Percentiles rank a stretch among this genome's conserved stretches.
phyloP scores from a whole-genome alignment of 2,888 invertebrate genomes.

The Pantelozetes paolii region DNA sequence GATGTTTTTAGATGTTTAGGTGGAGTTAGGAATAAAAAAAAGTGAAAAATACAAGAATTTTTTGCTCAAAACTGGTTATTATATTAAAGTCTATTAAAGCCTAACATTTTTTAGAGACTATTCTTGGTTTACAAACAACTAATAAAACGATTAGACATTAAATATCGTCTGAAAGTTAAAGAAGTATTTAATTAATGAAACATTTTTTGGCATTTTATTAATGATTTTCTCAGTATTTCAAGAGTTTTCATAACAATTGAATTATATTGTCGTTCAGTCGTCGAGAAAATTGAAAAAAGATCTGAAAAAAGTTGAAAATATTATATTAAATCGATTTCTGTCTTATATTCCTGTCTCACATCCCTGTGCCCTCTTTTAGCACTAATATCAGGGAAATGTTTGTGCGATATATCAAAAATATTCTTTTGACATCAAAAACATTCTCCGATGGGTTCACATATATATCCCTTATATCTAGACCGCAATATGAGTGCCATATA shows the following conservation, averaged over 20 bases:
- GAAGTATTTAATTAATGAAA: no score
- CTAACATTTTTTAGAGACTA: no score
- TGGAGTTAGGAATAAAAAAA: background rate
- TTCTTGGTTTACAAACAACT: no score
- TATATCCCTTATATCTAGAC: no score
- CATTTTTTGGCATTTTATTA: no score
- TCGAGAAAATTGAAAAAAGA: background rate
- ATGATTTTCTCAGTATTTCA: background rate
- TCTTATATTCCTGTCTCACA: background rate
- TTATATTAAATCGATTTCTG: slow-evolving; percentile 2
- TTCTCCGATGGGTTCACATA: slow-evolving; percentile 3
- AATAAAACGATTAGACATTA: no score
- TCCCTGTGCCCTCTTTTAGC: background rate
- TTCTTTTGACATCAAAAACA: slow-evolving; percentile 34
- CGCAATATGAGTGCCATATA: slow-evolving; percentile 30
- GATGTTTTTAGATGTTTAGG: no score
- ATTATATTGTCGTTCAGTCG: background rate
- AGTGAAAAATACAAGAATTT: background rate
- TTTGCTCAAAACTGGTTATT: slow-evolving; percentile 1
- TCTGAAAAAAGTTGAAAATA: background rate
- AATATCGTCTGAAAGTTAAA: no score
- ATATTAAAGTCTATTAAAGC: no score
- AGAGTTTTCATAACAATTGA: background rate
- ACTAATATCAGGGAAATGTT: slow-evolving; percentile 26
- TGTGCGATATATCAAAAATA: slow-evolving; percentile 33